Percentiles rank a stretch among this genome's conserved stretches.
Evolutionary conservation across 2,797 vertebrate genomes (phyloP).

Genomic region (Clarias laeviceps): DNA sequence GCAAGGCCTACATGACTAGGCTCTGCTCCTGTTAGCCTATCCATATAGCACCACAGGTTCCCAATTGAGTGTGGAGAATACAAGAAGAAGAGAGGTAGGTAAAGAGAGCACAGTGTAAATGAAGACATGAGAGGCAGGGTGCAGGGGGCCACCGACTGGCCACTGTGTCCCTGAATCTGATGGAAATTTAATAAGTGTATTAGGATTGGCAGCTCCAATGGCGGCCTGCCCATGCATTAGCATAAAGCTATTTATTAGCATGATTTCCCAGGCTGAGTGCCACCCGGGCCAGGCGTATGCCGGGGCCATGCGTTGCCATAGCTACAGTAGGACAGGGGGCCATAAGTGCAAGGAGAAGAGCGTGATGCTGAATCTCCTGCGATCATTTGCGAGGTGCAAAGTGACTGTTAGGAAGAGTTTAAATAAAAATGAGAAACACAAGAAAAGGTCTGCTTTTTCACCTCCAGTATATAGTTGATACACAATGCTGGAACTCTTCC

Average conservation of each 20-base stretch:
- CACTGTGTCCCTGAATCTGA: constrained; percentile 61
- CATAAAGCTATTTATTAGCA: constrained; percentile 91
- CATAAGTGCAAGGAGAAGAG: constrained; percentile 40
- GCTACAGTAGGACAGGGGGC: constrained; percentile 61
- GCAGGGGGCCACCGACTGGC: constrained; percentile 39
- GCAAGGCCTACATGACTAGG: constrained; percentile 16
- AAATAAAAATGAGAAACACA: constrained; percentile 18
- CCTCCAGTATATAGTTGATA: background rate
- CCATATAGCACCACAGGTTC: constrained; percentile 34
- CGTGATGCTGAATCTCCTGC: constrained; percentile 63
- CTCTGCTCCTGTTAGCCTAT: constrained; percentile 32
- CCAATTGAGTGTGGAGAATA: constrained; percentile 40
- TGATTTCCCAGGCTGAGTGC: constrained; percentile 76
- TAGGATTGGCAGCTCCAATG: constrained; percentile 78
- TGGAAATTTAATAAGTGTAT: constrained; percentile 75
- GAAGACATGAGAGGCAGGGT: constrained; percentile 21
- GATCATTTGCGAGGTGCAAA: constrained; percentile 63
- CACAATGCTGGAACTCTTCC: background rate
- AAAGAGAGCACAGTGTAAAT: background rate
- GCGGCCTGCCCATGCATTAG: constrained; percentile 73
- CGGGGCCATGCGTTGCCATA: constrained; percentile 69
- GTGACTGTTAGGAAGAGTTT: constrained; percentile 28
- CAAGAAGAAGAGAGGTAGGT: background rate
- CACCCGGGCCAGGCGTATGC: constrained; percentile 37
- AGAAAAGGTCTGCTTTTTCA: constrained; percentile 33